Percentiles rank a stretch among this genome's conserved stretches.
Conservation (phyloP, 2,113 vertebrate species). For the Grallaria varia region DNA sequence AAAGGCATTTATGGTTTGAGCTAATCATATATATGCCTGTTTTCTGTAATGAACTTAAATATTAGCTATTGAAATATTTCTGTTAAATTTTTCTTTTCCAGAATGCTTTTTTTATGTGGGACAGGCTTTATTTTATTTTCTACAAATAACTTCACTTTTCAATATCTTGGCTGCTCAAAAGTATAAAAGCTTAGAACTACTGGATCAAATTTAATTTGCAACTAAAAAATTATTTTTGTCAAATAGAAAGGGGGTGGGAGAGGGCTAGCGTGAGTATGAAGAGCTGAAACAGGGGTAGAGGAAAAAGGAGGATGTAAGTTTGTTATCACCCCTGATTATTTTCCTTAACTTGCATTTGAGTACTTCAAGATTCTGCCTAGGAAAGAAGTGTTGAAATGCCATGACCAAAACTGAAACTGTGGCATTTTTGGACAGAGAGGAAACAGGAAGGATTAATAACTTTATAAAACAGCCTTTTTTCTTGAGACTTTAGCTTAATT, state of each 20-base stretch:
- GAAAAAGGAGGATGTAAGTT: not conserved
- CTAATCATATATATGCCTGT: rapidly evolving
- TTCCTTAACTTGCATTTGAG: not conserved
- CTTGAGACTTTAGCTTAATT: not conserved
- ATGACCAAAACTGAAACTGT: not conserved
- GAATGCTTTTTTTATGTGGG: not conserved
- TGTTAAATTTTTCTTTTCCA: not conserved
- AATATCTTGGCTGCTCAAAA: not conserved
- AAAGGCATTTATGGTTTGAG: not conserved
- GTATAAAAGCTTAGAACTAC: not conserved
- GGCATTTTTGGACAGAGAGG: constrained; percentile 12
- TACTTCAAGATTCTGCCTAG: not conserved
- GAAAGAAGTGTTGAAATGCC: constrained; percentile 9
- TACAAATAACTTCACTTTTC: not conserved
- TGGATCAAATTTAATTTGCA: not conserved
- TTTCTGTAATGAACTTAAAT: not conserved
- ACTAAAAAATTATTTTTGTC: not conserved
- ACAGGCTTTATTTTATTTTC: not conserved
- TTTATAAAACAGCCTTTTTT: not conserved
- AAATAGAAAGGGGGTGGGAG: not conserved
- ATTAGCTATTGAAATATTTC: not conserved
- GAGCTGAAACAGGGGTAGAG: not conserved
- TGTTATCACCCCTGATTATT: not conserved
- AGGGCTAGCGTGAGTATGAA: not conserved
- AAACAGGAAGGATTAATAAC: constrained; percentile 47